Base-by-base conservation (phyloP, 2,888 invertebrate species). In the Heteromurus nitidus region DNA sequence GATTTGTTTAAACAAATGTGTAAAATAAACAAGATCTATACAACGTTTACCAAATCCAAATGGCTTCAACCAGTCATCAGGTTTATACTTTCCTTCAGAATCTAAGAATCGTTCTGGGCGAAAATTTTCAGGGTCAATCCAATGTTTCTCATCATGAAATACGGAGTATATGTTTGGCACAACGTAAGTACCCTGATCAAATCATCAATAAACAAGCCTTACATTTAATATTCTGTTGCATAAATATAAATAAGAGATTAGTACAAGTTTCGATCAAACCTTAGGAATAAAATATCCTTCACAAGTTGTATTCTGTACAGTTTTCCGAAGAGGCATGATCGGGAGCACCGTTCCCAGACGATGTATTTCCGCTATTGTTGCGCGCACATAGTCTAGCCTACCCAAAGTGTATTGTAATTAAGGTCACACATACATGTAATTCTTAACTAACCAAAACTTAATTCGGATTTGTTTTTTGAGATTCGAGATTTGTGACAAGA, bases 71-170 rank as follows among this genome's bases (percentile, higher is more conserved):
- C 18, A 36, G 1, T 68, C 69, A 20, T 30, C 55, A 16, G n/a
- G 16, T 5, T 20, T 22, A 7, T 69, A 13, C 1, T n/a, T 20
- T 3, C 80, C 80, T 13, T 65, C 44, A 5, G 18, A 26, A 26
- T 58, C 30, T 7, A 80, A 30, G 47, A 60, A 80, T 31, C 80
- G 31, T n/a, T 73, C 80, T 2, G 80, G 80, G 5, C 73, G 18
- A 26, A 80, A 80, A 7, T 18, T 31, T 13, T 60, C 50, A 16
- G 80, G 80, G 64, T 80, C 80, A 0, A 44, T 67, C 80, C 80
- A 80, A 28, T 64, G 11, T 7, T 18, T 42, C 42, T 65, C 20
- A 20, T 68, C 28, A 5, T 18, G 22, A 22, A 42, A 36, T 0
- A 73, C 26, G 13, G 47, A 26, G 24, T 80, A 64, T 9, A 80